phyloP scores from a whole-genome alignment of 1,140 invertebrate species.

The Megathymus violae region DNA sequence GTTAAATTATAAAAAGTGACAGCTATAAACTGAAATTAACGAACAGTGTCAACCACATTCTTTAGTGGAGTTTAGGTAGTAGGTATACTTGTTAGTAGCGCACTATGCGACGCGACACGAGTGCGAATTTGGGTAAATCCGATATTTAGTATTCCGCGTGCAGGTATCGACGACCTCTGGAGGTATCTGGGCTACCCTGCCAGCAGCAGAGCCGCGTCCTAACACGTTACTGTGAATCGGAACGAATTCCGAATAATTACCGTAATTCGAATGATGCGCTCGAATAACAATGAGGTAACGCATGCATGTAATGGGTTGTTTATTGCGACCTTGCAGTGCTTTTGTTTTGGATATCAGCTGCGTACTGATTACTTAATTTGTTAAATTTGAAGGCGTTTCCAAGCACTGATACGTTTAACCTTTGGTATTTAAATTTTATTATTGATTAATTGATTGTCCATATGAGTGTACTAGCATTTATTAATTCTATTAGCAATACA shows the following conservation, averaged over 20 bases:
- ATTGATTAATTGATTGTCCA: too few species aligned
- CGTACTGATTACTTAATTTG: too few species aligned
- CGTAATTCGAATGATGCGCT: conserved; percentile 16
- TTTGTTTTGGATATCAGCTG: neutral
- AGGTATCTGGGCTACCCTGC: conserved; percentile 8
- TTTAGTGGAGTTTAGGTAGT: neutral
- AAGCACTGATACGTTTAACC: too few species aligned
- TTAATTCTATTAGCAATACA: too few species aligned
- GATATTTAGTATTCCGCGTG: conserved; percentile 6
- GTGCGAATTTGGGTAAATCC: conserved; percentile 2
- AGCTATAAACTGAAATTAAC: neutral
- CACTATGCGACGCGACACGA: too few species aligned
- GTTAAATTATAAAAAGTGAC: too few species aligned
- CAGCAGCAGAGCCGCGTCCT: too few species aligned
- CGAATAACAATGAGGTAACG: conserved; percentile 25
- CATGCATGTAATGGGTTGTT: conserved; percentile 11
- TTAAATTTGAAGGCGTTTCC: too few species aligned
- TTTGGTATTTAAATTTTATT: too few species aligned
- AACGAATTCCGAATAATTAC: conserved; percentile 23
- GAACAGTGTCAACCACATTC: neutral
- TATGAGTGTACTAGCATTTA: too few species aligned
- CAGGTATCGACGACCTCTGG: conserved; percentile 8
- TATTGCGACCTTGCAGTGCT: conserved; percentile 6
- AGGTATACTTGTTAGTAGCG: neutral
- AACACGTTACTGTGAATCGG: conserved; percentile 13